Percentiles rank a stretch among this genome's conserved stretches.
Conservation (phyloP, 2,888 invertebrate species). For the Erebia epiphron region DNA sequence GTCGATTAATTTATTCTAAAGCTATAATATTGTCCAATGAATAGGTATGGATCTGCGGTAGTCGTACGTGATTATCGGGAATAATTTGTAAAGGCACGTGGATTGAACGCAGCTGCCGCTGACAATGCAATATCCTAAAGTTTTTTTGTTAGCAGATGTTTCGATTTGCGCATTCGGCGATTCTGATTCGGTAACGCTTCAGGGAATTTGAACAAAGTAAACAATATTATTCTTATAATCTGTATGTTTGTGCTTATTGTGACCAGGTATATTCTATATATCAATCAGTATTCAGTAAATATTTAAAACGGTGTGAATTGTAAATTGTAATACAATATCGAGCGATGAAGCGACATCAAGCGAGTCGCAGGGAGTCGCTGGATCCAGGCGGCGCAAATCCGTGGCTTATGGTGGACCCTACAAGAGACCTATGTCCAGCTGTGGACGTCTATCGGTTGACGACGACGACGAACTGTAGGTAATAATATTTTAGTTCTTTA, state of each 20-base stretch:
- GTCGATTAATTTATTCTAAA: conserved; percentile 24
- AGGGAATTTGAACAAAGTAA: conserved; percentile 22
- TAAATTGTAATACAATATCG: neutral
- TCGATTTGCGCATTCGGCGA: conserved; percentile 35
- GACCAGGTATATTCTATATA: neutral
- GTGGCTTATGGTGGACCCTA: too few species aligned
- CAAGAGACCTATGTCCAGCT: too few species aligned
- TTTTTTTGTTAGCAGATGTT: conserved; percentile 44
- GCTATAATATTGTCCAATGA: conserved; percentile 3
- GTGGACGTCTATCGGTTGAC: too few species aligned
- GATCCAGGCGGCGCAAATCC: too few species aligned
- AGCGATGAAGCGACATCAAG: too few species aligned
- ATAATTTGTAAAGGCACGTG: conserved; percentile 44
- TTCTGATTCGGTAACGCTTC: conserved; percentile 26
- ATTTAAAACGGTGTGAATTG: neutral
- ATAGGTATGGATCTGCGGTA: conserved; percentile 8
- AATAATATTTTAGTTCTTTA: too few species aligned
- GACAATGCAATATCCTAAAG: conserved; percentile 44
- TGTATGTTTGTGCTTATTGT: neutral
- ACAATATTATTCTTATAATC: conserved; percentile 16
- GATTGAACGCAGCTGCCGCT: conserved; percentile 60
- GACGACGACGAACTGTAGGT: too few species aligned
- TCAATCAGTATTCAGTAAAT: neutral
- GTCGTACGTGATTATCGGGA: conserved; percentile 35
- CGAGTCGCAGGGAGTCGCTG: too few species aligned